phyloP scores from a whole-genome alignment of 2,113 vertebrate genomes.

The Nyctibius bracteatus region DNA sequence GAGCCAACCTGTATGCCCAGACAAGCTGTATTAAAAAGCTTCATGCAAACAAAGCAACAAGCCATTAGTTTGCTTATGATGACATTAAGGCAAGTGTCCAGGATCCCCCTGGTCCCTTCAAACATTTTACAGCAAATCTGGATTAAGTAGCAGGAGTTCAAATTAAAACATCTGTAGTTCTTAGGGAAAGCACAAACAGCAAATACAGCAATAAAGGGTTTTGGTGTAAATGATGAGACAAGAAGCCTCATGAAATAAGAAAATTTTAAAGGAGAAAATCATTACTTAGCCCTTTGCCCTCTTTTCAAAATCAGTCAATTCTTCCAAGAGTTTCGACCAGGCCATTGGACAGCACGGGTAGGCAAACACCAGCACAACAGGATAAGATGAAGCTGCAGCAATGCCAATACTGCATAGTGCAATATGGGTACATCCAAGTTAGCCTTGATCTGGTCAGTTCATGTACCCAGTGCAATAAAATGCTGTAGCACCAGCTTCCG shows the following conservation, averaged over 20 bases:
- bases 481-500: neutral
- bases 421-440: accelerated
- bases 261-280: neutral
- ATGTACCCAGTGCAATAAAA: neutral
- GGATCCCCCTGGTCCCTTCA: neutral
- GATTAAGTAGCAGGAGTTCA: neutral
- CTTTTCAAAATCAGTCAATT: neutral
- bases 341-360: neutral
- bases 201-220: neutral
- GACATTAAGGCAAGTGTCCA: neutral
- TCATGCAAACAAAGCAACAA: neutral
- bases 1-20: accelerated
- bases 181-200: neutral
- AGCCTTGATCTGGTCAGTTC: neutral
- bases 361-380: neutral
- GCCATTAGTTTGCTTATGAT: neutral
- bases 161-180: neutral
- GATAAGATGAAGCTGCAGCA: neutral
- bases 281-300: neutral
- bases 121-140: neutral
- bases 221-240: neutral
- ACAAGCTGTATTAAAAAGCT: neutral
- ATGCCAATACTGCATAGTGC: neutral
- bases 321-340: neutral
- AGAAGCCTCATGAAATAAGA: neutral